phyloP scores from a whole-genome alignment of 2,113 vertebrate genomes.

The Percina caprodes region DNA sequence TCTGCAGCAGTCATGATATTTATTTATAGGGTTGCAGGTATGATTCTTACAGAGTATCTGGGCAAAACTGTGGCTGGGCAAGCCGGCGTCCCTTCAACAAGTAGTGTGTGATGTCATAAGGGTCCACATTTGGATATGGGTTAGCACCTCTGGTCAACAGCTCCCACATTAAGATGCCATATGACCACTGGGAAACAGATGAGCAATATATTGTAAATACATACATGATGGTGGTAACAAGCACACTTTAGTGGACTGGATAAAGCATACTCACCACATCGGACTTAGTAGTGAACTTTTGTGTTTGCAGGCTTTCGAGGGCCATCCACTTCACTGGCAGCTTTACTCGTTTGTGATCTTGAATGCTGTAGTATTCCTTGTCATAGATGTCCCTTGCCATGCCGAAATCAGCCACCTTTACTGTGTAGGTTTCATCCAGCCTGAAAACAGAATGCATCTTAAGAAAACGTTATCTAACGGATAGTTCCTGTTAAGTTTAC shows the following conservation, averaged over 20 bases:
- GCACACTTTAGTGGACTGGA: background rate
- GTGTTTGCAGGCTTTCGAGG: slow-evolving; percentile 94
- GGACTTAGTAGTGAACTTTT: slow-evolving; percentile 96
- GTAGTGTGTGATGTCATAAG: slow-evolving; percentile 92
- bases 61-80: slow-evolving; percentile 93
- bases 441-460: slow-evolving; percentile 73
- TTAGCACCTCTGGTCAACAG: slow-evolving; percentile 93
- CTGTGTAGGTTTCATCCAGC: slow-evolving; percentile 92
- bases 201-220: background rate
- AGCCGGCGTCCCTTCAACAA: slow-evolving; percentile 90
- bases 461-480: background rate
- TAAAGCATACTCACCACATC: slow-evolving; percentile 89
- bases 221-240: background rate
- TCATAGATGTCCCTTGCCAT: slow-evolving; percentile 93
- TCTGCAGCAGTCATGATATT: background rate
- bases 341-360: slow-evolving; percentile 87
- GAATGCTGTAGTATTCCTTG: slow-evolving; percentile 96
- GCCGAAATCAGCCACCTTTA: slow-evolving; percentile 98
- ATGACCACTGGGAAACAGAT: slow-evolving; percentile 89
- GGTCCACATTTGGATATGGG: slow-evolving; percentile 91
- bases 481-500: background rate
- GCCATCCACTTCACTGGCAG: slow-evolving; percentile 99
- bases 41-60: slow-evolving; percentile 89
- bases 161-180: slow-evolving; percentile 96
- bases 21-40: background rate